phyloP scores from a whole-genome alignment of 2,797 vertebrate species.

The Gouania willdenowi region DNA sequence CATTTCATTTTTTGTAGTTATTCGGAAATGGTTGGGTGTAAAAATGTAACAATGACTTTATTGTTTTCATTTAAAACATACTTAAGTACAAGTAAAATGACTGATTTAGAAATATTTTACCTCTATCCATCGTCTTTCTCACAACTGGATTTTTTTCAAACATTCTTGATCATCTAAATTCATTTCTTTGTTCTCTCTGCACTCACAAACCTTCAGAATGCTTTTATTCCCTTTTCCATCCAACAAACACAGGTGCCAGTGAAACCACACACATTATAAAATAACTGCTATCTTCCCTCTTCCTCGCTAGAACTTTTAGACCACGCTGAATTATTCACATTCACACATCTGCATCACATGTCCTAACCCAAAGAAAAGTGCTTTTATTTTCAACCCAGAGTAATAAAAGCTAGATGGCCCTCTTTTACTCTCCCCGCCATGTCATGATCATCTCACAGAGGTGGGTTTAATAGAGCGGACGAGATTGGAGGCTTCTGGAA shows the following conservation, averaged over 20 bases:
- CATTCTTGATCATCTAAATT: no score
- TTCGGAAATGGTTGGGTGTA: no score
- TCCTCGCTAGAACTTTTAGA: conserved; percentile 56
- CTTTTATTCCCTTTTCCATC: no score
- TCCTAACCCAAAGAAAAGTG: conserved; percentile 56
- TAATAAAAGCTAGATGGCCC: conserved; percentile 56
- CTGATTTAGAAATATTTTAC: no score
- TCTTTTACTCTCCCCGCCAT: conserved; percentile 8
- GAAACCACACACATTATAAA: conserved; percentile 54
- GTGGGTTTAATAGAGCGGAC: conserved; percentile 48
- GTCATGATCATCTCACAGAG: conserved; percentile 18
- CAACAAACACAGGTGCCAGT: conserved; percentile 28
- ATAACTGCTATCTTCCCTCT: conserved; percentile 41
- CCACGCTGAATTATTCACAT: conserved; percentile 70
- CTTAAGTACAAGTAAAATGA: no score
- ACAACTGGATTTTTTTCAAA: no score
- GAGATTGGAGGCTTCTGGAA: conserved; percentile 39
- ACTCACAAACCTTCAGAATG: no score
- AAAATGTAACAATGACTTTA: no score
- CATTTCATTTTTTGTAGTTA: no score
- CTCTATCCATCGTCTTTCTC: no score
- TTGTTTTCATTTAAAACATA: no score
- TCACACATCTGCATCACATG: conserved; percentile 53
- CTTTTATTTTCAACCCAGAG: conserved; percentile 62
- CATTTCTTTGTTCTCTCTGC: no score